Percentiles rank a stretch among this genome's conserved stretches.
phyloP scores from a whole-genome alignment of 1,140 invertebrate genomes.

The Trachelipus rathkii region DNA sequence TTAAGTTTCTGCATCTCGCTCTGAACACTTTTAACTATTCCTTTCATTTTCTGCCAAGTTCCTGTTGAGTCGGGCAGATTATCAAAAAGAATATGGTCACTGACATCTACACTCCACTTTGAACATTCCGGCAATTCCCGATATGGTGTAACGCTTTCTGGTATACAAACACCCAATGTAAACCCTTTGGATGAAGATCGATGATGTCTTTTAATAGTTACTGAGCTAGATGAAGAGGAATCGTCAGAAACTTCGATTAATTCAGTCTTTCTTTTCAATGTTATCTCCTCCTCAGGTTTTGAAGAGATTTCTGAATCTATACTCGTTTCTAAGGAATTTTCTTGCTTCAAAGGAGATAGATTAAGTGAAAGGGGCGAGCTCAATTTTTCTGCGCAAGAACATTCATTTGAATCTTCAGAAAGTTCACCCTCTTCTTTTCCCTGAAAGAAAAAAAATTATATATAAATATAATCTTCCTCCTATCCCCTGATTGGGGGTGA shows the following conservation, averaged over 20 bases:
- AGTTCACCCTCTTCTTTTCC: neutral
- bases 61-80: conserved; percentile 25
- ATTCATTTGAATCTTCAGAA: conserved; percentile 7
- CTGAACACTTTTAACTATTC: conserved; percentile 24
- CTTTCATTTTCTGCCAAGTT: conserved; percentile 29
- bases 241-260: conserved; percentile 6
- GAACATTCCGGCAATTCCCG: neutral
- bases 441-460: conserved; percentile 1
- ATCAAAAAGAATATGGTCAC: conserved; percentile 28
- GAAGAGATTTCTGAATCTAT: no score
- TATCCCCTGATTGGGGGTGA: no score
- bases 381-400: no score
- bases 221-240: conserved; percentile 1
- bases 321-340: no score
- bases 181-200: conserved; percentile 22
- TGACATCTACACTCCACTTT: conserved; percentile 26
- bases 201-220: conserved; percentile 8
- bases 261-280: neutral
- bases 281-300: no score
- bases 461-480: no score
- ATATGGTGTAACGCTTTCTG: conserved; percentile 17
- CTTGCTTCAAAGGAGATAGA: no score
- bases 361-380: no score
- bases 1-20: conserved; percentile 14
- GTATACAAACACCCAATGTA: conserved; percentile 17